phyloP scores from a whole-genome alignment of 2,888 invertebrate genomes.

The Hypolimnas misippus region DNA sequence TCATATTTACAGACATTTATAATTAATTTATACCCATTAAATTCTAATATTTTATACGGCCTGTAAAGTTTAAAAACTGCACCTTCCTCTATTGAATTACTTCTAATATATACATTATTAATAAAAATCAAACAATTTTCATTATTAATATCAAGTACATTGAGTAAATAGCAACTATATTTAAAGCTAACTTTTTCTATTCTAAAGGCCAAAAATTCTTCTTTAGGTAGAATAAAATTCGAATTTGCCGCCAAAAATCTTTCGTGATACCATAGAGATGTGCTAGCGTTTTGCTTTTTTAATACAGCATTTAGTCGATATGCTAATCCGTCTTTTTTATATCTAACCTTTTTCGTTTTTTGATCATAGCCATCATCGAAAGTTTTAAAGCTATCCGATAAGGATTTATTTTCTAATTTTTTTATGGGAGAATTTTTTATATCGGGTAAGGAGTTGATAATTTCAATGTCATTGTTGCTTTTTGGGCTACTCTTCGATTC shows the following conservation, averaged over 20 bases:
- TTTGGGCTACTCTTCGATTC: slow-evolving; percentile 58
- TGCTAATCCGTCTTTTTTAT: slow-evolving; percentile 78
- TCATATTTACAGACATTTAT: slow-evolving; percentile 74
- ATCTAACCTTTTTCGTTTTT: slow-evolving; percentile 58
- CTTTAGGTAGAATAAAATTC: slow-evolving; percentile 69
- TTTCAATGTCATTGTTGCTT: slow-evolving; percentile 63
- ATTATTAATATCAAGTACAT: slow-evolving; percentile 54
- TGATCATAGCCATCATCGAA: not conserved
- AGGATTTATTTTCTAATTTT: slow-evolving; percentile 37
- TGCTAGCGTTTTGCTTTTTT: slow-evolving; percentile 72
- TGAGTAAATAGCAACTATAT: slow-evolving; percentile 65
- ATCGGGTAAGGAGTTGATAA: slow-evolving; percentile 54
- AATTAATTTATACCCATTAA: slow-evolving; percentile 55
- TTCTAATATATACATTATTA: slow-evolving; percentile 57
- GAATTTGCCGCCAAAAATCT: slow-evolving; percentile 73
- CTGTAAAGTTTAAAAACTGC: slow-evolving; percentile 63
- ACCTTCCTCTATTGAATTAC: slow-evolving; percentile 50
- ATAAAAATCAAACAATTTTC: slow-evolving; percentile 60
- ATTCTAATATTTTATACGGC: slow-evolving; percentile 60
- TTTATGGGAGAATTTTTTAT: slow-evolving; percentile 23
- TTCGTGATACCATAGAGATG: slow-evolving; percentile 83
- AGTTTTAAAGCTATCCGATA: not conserved
- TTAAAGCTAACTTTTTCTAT: slow-evolving; percentile 59
- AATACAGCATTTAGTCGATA: slow-evolving; percentile 68
- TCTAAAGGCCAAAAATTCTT: slow-evolving; percentile 55